Base-by-base conservation (phyloP, 2,888 invertebrate genomes). In the Brachycybe producta region DNA sequence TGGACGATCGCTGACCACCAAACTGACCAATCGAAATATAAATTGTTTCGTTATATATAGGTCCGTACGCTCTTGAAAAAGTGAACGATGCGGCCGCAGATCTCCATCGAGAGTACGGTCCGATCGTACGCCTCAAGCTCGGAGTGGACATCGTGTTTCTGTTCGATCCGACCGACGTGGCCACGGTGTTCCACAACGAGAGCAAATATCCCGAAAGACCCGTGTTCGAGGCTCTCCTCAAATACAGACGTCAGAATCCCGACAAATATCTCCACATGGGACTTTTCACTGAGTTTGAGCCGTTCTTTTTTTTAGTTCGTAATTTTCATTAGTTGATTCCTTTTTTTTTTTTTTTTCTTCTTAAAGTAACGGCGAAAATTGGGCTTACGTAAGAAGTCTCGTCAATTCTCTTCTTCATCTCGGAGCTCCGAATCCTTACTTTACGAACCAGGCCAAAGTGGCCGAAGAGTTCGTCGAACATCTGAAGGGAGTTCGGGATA, bases 231-330 rank as follows among this genome's bases (percentile, higher is more conserved):
- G 73, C 75, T 1, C 64, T 74, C 5, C 64, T 68, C 48, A 61
- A 70, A 54, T 74, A 73, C 57, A 61, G 75, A 38, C 59, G 68
- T 54, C 64, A 68, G 54, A 57, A 61, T 15, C 60, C 65, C 24
- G 57, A 67, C 55, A 55, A 56, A 5, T 69, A 65, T 54, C 61
- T 61, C 11, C 72, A 74, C 52, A 69, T 70, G 8, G 76, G 76
- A 11, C 65, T 76, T 4, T 73, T 75, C 13, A 73, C 75, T 53
- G 72, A 72, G 72, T 72, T 57, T n/a, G n/a, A n/a, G n/a, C n/a
- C n/a, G n/a, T n/a, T n/a, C n/a, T n/a, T n/a, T n/a, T n/a, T n/a
- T n/a, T n/a, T n/a, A n/a, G n/a, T n/a, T n/a, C n/a, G n/a, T n/a
- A 44, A 44, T 30, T 35, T 11, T 30, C 32, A 44, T 8, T 36